Base-by-base conservation (phyloP, 2,113 vertebrate genomes). In the Myocastor coypus region DNA sequence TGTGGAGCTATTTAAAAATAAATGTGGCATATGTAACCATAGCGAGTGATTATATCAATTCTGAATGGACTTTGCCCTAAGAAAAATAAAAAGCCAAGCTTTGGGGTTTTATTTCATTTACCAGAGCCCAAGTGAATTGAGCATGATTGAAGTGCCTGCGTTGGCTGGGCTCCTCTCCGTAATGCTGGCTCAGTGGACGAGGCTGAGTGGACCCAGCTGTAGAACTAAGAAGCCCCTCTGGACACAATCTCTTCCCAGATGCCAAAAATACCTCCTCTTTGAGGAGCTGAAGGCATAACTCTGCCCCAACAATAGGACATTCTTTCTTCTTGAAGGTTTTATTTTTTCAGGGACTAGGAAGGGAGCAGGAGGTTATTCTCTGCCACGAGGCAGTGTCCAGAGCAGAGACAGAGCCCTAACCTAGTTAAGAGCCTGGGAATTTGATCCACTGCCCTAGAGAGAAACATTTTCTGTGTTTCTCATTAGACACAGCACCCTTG, bases 1-100 rank as follows among this genome's bases (percentile, higher is more conserved):
- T 75, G 92, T 93, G 91, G 96, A 97, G 94, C 50, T 97, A 96
- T 98, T 98, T 98, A 96, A 94, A 98, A 98, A 98, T 98, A 69
- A 98, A 97, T 90, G 92, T 95, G 95, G 93, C 92, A 94, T 77
- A 78, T 91, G 77, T 90, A 97, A 97, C 97, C 96, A 81, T 95
- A 95, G 96, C 69, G 96, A 86, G 83, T 12, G 95, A 96, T 86
- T 90, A 82, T 89, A 97, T 73, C 82, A 85, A 97, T 97, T 98
- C 97, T 96, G 97, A 81, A 64, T 97, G 97, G 97, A 87, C 97
- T 98, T 97, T 96, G 84, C 85, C 90, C 92, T 97, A 97, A 98
- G 97, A 52, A 96, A 98, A 97, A 89, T 42, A 95, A 66, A 96
- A 97, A 97, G 34, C 55, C 87, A 94, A 97, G 96, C 93, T 91